A percentile compares a stretch with the other conserved stretches of the same genome.
These are phyloP conservation scores for Homarus gammarus DNA, from an alignment of 2,888 invertebrate species.

Conservation along the genomic window DNA sequence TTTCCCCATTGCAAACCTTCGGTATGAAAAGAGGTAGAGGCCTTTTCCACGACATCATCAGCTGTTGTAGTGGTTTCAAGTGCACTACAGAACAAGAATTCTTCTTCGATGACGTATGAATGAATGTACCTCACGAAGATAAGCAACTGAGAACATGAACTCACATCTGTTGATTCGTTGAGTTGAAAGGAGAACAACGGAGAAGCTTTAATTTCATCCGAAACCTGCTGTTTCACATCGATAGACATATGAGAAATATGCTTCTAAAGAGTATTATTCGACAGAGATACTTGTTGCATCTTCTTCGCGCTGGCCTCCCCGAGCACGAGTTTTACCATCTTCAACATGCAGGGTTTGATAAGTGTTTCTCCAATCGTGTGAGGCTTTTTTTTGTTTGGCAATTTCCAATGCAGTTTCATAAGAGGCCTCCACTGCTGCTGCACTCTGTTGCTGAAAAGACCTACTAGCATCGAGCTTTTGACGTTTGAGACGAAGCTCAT, in stretches of 20 bases:
- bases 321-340: slow-evolving; percentile 36
- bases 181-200: slow-evolving; percentile 25
- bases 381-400: slow-evolving; percentile 32
- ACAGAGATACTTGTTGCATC: slow-evolving; percentile 8
- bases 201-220: slow-evolving; percentile 37
- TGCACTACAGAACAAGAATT: slow-evolving; percentile 61
- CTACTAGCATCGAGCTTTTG: neutral
- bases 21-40: slow-evolving; percentile 39
- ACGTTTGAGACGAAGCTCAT: neutral
- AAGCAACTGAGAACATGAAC: slow-evolving; percentile 35
- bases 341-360: slow-evolving; percentile 40
- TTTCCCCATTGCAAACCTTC: slow-evolving; percentile 48
- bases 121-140: slow-evolving; percentile 35
- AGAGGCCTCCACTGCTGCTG: neutral
- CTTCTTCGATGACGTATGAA: slow-evolving; percentile 35
- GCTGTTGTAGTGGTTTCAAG: slow-evolving; percentile 57
- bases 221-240: slow-evolving; percentile 45
- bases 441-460: neutral
- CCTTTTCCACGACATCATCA: slow-evolving; percentile 55
- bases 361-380: slow-evolving; percentile 47
- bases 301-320: neutral
- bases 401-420: neutral
- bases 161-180: slow-evolving; percentile 36
- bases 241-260: slow-evolving; percentile 26
- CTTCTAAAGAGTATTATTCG: slow-evolving; percentile 37